A percentile compares a stretch with the other conserved stretches of the same genome.
Conservation (phyloP, 2,113 vertebrate genomes). For the Polypterus bichir region DNA sequence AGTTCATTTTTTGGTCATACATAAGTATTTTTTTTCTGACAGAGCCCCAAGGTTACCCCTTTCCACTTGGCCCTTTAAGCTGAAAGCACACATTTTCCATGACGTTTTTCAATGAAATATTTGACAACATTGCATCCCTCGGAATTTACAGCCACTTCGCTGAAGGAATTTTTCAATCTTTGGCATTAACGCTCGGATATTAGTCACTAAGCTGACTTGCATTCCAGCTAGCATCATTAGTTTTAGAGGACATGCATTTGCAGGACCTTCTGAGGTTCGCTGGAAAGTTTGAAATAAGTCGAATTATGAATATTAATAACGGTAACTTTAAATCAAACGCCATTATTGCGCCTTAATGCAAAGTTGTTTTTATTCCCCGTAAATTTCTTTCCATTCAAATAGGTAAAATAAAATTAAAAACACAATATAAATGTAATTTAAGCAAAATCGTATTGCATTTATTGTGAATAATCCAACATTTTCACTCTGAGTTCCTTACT, state of each 20-base stretch:
- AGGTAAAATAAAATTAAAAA: no score
- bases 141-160: conserved; percentile 62
- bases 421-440: no score
- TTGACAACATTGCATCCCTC: conserved; percentile 54
- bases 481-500: no score
- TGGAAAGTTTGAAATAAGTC: no score
- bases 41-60: conserved; percentile 17
- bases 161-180: conserved; percentile 36
- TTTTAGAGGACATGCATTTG: not conserved
- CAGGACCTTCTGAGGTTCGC: no score
- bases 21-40: not conserved
- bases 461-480: no score
- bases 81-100: conserved; percentile 65
- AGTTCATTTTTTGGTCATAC: conserved; percentile 30
- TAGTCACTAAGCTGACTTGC: conserved; percentile 23
- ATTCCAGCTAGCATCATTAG: conserved; percentile 25
- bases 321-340: no score
- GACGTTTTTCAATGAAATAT: conserved; percentile 71
- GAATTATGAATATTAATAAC: no score
- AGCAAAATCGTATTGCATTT: no score
- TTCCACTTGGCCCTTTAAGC: conserved; percentile 31
- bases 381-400: no score
- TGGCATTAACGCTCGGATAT: conserved; percentile 22
- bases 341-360: no score
- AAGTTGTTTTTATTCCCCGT: no score